Evolutionary conservation across 2,113 vertebrate genomes (phyloP).

Genomic region (Dipodomys stephensi): DNA sequence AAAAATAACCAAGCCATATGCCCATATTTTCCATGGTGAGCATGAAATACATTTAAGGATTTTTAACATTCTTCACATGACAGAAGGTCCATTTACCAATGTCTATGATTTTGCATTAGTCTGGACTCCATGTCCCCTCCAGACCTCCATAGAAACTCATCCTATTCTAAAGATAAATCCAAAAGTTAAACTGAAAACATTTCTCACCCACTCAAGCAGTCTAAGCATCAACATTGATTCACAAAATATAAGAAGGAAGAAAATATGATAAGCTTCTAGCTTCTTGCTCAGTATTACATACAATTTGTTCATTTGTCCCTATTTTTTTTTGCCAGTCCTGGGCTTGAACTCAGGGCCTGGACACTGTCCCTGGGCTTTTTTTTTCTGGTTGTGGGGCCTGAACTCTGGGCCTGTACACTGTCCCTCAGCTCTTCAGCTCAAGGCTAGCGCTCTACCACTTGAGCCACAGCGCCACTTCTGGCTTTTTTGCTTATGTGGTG

Average conservation of each 20-base stretch:
- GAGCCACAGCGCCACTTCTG: too few species aligned
- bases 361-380: too few species aligned
- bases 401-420: too few species aligned
- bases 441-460: too few species aligned
- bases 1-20: constrained; percentile 63
- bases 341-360: too few species aligned
- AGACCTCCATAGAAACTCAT: neutral
- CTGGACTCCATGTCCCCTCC: neutral
- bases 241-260: constrained; percentile 34
- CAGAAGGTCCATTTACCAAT: constrained; percentile 29
- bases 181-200: neutral
- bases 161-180: neutral
- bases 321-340: too few species aligned
- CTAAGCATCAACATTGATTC: constrained; percentile 1
- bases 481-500: too few species aligned
- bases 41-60: constrained; percentile 18
- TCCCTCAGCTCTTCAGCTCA: too few species aligned
- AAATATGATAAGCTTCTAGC: constrained; percentile 42
- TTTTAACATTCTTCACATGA: constrained; percentile 15
- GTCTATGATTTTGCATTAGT: neutral
- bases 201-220: neutral
- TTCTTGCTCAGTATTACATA: constrained; percentile 24
- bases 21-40: constrained; percentile 30
- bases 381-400: too few species aligned
- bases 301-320: neutral